These are phyloP conservation scores for Serranus cabrilla DNA, from an alignment of 2,797 vertebrate genomes.

Conservation along the genomic window DNA sequence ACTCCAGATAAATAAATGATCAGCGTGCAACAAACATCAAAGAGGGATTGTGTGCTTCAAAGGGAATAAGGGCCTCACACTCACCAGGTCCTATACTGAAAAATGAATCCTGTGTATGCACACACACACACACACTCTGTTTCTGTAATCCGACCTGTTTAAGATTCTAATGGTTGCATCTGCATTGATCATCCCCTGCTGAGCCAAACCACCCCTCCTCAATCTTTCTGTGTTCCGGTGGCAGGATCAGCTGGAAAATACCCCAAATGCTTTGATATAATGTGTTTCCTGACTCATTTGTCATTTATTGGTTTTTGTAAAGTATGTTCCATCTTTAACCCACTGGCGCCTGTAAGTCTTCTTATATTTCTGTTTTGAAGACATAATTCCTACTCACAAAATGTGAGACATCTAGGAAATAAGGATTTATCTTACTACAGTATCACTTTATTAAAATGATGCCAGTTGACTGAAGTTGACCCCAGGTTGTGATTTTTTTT, in stretches of 20 bases:
- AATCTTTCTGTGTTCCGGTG: constrained; percentile 29
- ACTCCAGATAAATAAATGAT: constrained; percentile 86
- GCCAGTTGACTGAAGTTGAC: background rate
- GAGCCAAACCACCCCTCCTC: constrained; percentile 32
- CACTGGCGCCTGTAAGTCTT: background rate
- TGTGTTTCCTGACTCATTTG: constrained; percentile 9
- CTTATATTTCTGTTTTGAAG: background rate
- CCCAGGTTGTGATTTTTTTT: background rate
- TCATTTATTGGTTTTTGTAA: constrained; percentile 9
- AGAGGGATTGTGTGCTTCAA: constrained; percentile 82
- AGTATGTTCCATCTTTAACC: constrained; percentile 10
- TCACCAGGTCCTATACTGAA: constrained; percentile 64
- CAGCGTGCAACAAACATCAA: constrained; percentile 85
- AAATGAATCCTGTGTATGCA: constrained; percentile 55
- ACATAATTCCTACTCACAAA: background rate
- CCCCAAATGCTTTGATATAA: constrained; percentile 42
- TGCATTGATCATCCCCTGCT: constrained; percentile 60
- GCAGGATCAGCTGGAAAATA: constrained; percentile 36
- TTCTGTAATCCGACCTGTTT: constrained; percentile 59
- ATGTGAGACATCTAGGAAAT: background rate
- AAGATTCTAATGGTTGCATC: constrained; percentile 66
- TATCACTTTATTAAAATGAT: background rate
- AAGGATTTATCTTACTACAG: background rate
- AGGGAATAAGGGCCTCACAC: constrained; percentile 73
- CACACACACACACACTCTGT: constrained; percentile 20